These are phyloP conservation scores for Colistium nudipinnis DNA, from an alignment of 2,113 vertebrate species.

Conservation along the genomic window DNA sequence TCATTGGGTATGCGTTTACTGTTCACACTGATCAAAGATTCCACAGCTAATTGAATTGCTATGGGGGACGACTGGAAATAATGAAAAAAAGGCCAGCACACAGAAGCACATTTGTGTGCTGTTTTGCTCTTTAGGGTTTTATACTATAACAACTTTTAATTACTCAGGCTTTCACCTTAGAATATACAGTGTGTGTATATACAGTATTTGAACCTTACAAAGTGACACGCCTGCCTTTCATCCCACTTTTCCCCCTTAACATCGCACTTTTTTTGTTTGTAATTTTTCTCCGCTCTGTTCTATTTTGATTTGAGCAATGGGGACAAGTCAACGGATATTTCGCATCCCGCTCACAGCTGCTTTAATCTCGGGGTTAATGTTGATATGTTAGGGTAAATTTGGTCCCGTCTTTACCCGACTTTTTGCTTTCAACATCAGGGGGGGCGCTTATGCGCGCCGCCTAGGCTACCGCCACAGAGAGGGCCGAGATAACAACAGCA, in stretches of 20 bases:
- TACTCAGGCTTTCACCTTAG: slow-evolving; percentile 7
- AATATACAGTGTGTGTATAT: too few species aligned
- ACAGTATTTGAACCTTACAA: neutral
- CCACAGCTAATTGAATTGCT: slow-evolving; percentile 64
- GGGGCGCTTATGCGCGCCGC: slow-evolving; percentile 17
- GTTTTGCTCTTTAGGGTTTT: slow-evolving; percentile 11
- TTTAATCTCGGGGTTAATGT: slow-evolving; percentile 41
- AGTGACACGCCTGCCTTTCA: slow-evolving; percentile 11
- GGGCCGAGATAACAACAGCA: slow-evolving; percentile 60
- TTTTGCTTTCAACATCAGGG: slow-evolving; percentile 41
- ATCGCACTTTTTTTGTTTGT: slow-evolving; percentile 23
- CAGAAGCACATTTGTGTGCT: slow-evolving; percentile 2
- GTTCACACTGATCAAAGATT: slow-evolving; percentile 63
- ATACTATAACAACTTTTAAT: slow-evolving; percentile 21
- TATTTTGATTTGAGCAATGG: slow-evolving; percentile 25
- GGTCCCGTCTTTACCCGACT: slow-evolving; percentile 17
- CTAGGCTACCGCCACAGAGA: slow-evolving; percentile 42
- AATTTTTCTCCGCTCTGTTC: slow-evolving; percentile 14
- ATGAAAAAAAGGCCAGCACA: slow-evolving; percentile 3
- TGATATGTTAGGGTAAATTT: slow-evolving; percentile 43
- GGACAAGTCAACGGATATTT: slow-evolving; percentile 16
- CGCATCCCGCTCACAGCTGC: slow-evolving; percentile 19
- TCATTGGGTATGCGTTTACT: slow-evolving; percentile 55
- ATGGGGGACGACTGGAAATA: slow-evolving; percentile 48
- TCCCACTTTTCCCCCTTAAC: neutral